Conservation (phyloP, 2,113 vertebrate species). For the Pachypanchax playfairii region DNA sequence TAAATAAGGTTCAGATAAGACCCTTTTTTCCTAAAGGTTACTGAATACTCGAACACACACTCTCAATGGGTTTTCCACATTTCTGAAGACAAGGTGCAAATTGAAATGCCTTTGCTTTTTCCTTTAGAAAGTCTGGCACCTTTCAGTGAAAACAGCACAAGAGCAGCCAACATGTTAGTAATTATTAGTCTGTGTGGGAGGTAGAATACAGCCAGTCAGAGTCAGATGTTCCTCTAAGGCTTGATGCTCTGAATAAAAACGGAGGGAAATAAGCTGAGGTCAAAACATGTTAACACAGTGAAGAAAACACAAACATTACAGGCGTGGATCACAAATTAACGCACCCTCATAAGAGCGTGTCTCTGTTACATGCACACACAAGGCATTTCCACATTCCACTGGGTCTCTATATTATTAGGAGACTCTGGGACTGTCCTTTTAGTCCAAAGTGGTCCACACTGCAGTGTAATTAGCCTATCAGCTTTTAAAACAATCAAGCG, state of each 20-base stretch:
- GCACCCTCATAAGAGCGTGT: conserved; percentile 1
- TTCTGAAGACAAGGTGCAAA: conserved; percentile 67
- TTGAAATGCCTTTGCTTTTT: conserved; percentile 49
- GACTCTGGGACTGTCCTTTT: conserved; percentile 40
- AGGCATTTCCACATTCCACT: conserved; percentile 12
- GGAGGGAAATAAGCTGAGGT: background rate
- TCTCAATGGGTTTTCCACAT: conserved; percentile 43
- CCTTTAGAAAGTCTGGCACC: conserved; percentile 64
- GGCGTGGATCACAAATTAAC: conserved; percentile 4
- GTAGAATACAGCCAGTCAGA: conserved; percentile 29
- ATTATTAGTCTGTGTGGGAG: conserved; percentile 50
- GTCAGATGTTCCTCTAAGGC: background rate
- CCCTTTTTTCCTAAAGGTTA: conserved; percentile 25
- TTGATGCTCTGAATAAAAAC: background rate
- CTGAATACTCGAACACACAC: conserved; percentile 47
- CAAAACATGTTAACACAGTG: conserved; percentile 14
- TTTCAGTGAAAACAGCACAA: conserved; percentile 37
- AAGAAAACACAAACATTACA: conserved; percentile 2
- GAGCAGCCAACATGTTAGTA: conserved; percentile 58
- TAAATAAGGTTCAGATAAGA: background rate
- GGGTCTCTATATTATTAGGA: conserved; percentile 44
- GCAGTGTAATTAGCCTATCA: conserved; percentile 55
- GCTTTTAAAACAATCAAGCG: conserved; percentile 48
- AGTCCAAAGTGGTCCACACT: conserved; percentile 49
- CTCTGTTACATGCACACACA: background rate